These are phyloP conservation scores for Drosophila punjabiensis DNA, from an alignment of 1,140 invertebrate species.

Conservation along the genomic window DNA sequence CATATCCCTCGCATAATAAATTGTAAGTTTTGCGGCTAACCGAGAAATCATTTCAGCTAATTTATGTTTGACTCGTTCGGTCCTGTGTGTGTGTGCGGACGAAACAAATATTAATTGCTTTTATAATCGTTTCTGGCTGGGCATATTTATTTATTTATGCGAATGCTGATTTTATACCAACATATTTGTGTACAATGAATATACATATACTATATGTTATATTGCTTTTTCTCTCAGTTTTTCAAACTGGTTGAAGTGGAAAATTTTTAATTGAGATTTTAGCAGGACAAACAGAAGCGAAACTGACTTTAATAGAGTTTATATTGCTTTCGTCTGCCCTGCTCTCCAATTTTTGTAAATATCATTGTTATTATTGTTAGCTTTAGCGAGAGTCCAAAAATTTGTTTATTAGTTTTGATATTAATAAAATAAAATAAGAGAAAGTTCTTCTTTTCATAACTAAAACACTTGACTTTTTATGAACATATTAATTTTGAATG, in stretches of 20 bases:
- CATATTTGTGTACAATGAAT: slow-evolving; percentile 5
- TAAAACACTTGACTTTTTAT: too few species aligned
- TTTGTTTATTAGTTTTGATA: too few species aligned
- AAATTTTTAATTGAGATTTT: slow-evolving; percentile 37
- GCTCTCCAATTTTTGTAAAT: not conserved
- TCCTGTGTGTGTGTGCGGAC: not conserved
- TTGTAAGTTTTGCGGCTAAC: slow-evolving; percentile 70
- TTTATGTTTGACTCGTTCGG: slow-evolving; percentile 53
- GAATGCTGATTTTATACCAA: slow-evolving; percentile 30
- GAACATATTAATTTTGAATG: too few species aligned
- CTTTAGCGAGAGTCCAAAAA: too few species aligned
- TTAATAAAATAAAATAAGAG: too few species aligned
- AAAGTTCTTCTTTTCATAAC: too few species aligned
- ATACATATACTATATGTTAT: slow-evolving; percentile 3
- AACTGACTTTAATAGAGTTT: slow-evolving; percentile 16
- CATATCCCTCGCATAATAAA: slow-evolving; percentile 58
- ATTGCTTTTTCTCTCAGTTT: not conserved
- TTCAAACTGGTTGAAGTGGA: slow-evolving; percentile 29
- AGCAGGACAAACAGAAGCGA: slow-evolving; percentile 14
- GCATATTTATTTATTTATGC: slow-evolving; percentile 49
- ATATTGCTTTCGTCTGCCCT: not conserved
- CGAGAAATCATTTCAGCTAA: slow-evolving; percentile 73
- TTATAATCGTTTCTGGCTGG: slow-evolving; percentile 57
- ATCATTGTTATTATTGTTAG: too few species aligned
- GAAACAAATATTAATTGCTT: slow-evolving; percentile 62